phyloP scores from a whole-genome alignment of 2,113 vertebrate genomes.

The Ophiodon elongatus region DNA sequence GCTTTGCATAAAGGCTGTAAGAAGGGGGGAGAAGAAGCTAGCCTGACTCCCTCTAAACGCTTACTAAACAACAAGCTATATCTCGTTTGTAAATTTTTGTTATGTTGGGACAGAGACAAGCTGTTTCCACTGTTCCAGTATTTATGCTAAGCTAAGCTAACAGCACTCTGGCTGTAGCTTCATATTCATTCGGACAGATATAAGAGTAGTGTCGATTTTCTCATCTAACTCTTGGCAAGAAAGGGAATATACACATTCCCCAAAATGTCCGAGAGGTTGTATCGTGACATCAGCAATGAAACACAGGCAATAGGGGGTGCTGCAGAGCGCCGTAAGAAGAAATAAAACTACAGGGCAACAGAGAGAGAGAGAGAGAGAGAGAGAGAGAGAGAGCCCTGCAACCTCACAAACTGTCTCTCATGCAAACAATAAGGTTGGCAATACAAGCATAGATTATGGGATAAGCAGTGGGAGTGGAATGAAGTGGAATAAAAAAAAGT shows the following conservation, averaged over 20 bases:
- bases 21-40: neutral
- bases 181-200: neutral
- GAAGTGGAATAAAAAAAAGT: constrained; percentile 53
- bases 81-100: neutral
- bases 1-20: neutral
- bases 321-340: neutral
- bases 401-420: constrained; percentile 36
- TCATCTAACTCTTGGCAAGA: neutral
- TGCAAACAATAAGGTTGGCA: constrained; percentile 52
- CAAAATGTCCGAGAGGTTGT: neutral
- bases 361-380: neutral
- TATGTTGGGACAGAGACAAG: neutral
- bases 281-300: neutral
- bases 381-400: neutral
- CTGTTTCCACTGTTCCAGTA: neutral
- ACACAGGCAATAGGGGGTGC: constrained; percentile 16
- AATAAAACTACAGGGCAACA: neutral
- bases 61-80: neutral
- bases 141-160: neutral
- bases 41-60: neutral
- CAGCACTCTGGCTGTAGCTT: neutral
- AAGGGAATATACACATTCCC: neutral
- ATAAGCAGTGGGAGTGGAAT: constrained; percentile 56
- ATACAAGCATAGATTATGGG: constrained; percentile 63
- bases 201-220: neutral